Base-by-base conservation (phyloP, 2,797 vertebrate species). In the Oophaga sylvatica region DNA sequence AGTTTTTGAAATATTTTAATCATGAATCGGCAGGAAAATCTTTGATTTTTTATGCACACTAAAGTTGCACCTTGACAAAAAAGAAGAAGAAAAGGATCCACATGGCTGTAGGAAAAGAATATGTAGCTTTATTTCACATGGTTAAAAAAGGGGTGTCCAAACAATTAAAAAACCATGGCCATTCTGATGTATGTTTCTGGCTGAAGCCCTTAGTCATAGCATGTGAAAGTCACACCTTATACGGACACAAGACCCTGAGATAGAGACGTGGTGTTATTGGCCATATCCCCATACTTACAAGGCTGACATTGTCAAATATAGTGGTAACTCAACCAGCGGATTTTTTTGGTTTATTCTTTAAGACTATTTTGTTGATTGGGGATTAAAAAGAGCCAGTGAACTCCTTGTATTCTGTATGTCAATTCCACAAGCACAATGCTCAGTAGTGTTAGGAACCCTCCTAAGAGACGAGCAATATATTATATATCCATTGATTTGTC, bases 401-500 rank as follows among this genome's bases (percentile, higher is more conserved):
- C n/a, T 13, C 2, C 13, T 13, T 15, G 48, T 53, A 11, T 53
- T 9, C 48, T 53, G 48, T 53, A 53, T 53, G 48, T 73, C 8
- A 73, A 20, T 41, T 4, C 20, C 12, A 1, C 71, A 22, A 48
- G 20, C 1, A 48, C 20, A 48, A 35, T 20, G 71, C 11, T 35
- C 6, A 19, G 15, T 26, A 68, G 15, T 16, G 5, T 31, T 11
- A 68, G 26, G 65, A 45, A 20, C 17, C 35, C 16, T 73, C 22
- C 17, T 20, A 45, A 22, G 0, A 19, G 70, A 73, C 19, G 70
- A 3, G 17, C 31, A 48, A 35, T 59, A 59, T 31, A 62, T 22
- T 62, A 62, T 31, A 57, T 60, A 62, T 31, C 59, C 80, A 48
- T 81, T 81, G n/a, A n/a, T 86, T 31, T 5, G 15, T 41, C 65